Conservation (phyloP, 2,888 invertebrate genomes). For the Linyphia triangularis region DNA sequence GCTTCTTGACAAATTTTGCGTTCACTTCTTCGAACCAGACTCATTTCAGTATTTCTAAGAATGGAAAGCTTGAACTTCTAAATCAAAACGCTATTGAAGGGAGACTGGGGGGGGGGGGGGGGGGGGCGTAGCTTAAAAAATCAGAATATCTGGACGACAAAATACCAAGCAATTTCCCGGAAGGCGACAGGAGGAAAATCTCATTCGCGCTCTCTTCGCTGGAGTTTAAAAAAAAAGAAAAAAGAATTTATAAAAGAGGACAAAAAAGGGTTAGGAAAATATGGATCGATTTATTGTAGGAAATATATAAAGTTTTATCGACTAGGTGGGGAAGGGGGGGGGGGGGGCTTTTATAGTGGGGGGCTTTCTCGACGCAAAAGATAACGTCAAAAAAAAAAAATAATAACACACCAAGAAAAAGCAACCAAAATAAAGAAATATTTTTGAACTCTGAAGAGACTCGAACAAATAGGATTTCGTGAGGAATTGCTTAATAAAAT, state of each 20-base stretch:
- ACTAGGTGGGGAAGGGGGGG: not conserved
- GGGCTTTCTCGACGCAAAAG: not conserved
- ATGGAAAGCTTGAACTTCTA: not conserved
- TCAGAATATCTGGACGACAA: not conserved
- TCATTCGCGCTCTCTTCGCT: not conserved
- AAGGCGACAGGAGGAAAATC: not conserved
- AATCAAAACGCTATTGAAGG: not conserved
- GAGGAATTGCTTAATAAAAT: conserved; percentile 14
- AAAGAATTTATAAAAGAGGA: not conserved
- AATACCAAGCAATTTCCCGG: not conserved
- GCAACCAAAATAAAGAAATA: not conserved
- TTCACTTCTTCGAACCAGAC: not conserved
- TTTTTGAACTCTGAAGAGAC: conserved; percentile 2
- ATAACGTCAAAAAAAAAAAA: conserved; percentile 30
- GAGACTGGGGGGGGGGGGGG: not conserved
- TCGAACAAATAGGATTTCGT: conserved; percentile 20
- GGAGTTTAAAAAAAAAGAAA: not conserved
- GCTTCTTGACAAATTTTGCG: not conserved
- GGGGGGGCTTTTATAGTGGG: conserved; percentile 2
- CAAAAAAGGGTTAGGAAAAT: not conserved
- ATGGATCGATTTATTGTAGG: conserved; percentile 30
- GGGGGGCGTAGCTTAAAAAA: not conserved
- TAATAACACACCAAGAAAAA: not conserved
- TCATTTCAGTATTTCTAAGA: not conserved
- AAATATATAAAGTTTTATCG: conserved; percentile 32